Conservation (phyloP, 2,113 vertebrate species). For the Triplophysa rosa region DNA sequence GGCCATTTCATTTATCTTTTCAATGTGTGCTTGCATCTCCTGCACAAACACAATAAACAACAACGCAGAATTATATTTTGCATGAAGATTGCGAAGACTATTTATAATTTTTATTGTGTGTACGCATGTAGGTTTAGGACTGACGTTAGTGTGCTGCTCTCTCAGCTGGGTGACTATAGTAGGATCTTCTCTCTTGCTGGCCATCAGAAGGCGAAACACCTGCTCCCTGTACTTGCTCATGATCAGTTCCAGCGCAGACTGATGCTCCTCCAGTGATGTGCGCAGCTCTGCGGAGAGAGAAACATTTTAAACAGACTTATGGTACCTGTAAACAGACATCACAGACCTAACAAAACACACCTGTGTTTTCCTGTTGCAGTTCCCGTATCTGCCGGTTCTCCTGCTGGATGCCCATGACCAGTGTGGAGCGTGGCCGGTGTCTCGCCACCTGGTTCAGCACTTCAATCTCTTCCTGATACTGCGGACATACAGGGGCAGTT, state of each 20-base stretch:
- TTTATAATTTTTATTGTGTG: neutral
- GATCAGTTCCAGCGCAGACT: slow-evolving; percentile 96
- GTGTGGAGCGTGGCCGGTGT: slow-evolving; percentile 91
- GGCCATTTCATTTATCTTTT: slow-evolving; percentile 98
- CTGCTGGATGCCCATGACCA: slow-evolving; percentile 96
- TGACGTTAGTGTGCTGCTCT: slow-evolving; percentile 94
- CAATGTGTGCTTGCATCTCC: slow-evolving; percentile 93
- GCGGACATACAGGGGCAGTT: neutral
- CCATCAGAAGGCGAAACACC: slow-evolving; percentile 91
- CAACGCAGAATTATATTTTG: neutral
- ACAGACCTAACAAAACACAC: slow-evolving; percentile 60
- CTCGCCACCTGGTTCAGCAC: slow-evolving; percentile 92
- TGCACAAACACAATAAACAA: slow-evolving; percentile 53
- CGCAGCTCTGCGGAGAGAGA: slow-evolving; percentile 80
- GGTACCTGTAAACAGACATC: neutral
- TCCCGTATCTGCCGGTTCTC: slow-evolving; percentile 97
- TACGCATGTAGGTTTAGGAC: neutral
- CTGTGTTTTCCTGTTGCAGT: slow-evolving; percentile 96
- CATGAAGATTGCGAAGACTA: neutral
- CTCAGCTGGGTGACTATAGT: slow-evolving; percentile 88
- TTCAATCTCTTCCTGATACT: slow-evolving; percentile 98
- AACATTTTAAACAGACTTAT: neutral
- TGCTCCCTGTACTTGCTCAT: slow-evolving; percentile 98
- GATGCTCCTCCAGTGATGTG: slow-evolving; percentile 93
- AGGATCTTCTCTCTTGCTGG: slow-evolving; percentile 91